Evolutionary conservation across 2,888 invertebrate genomes (phyloP).

Genomic region (Mythimna albipuncta): DNA sequence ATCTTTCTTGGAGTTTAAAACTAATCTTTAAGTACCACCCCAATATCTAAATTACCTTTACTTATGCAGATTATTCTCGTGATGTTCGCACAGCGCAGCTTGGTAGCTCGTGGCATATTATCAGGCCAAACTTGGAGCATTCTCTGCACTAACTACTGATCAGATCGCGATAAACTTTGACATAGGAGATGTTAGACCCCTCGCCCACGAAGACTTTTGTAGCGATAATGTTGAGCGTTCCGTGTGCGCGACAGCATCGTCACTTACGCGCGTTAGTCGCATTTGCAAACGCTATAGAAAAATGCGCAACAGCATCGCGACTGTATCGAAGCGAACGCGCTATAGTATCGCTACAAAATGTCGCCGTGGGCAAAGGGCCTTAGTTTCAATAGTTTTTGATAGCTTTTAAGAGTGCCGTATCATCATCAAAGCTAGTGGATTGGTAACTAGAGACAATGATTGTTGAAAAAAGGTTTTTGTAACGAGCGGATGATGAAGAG

Average conservation of each 20-base stretch:
- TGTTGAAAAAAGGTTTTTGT: constrained; percentile 30
- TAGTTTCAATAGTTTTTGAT: constrained; percentile 58
- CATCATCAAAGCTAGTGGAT: constrained; percentile 37
- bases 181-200: constrained; percentile 24
- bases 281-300: too few relatives aligned
- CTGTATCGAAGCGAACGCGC: too few relatives aligned
- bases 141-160: constrained; percentile 41
- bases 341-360: too few relatives aligned
- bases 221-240: too few relatives aligned
- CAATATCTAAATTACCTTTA: constrained; percentile 15
- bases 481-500: constrained; percentile 15
- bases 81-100: constrained; percentile 15
- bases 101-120: constrained; percentile 10
- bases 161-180: constrained; percentile 55
- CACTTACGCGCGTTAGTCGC: too few relatives aligned
- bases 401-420: constrained; percentile 39
- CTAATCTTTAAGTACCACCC: neutral
- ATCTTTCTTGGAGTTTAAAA: neutral
- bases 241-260: too few relatives aligned
- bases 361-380: constrained; percentile 5
- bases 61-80: constrained; percentile 16
- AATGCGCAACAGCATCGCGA: too few relatives aligned
- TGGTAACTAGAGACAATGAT: constrained; percentile 49
- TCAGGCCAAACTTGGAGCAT: constrained; percentile 28
- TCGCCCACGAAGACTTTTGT: too few relatives aligned